Percentiles rank a stretch among this genome's conserved stretches.
These are phyloP conservation scores for Zoanthus sociatus DNA, from an alignment of 92 coral and sea anemone genomes.

Conservation along the genomic window DNA sequence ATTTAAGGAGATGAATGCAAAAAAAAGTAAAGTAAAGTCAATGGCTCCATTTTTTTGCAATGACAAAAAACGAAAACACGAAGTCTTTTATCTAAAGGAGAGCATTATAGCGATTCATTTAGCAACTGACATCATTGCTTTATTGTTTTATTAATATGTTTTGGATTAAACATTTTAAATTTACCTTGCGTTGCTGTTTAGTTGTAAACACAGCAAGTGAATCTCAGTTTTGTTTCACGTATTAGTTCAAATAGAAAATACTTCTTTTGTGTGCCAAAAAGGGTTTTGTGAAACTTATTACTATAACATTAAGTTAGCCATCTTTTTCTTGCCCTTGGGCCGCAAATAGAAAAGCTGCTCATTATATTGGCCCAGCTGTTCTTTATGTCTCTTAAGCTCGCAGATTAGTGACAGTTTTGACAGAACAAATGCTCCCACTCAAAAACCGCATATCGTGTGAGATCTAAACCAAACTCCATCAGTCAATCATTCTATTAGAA, in stretches of 20 bases:
- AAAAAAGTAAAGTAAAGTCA: too few species aligned
- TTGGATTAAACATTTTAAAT: neutral
- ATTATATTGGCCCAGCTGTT: neutral
- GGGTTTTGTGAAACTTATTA: neutral
- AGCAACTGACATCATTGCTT: too few species aligned
- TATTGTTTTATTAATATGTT: too few species aligned
- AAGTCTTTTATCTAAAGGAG: too few species aligned
- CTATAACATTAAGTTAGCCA: neutral
- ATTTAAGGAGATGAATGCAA: too few species aligned
- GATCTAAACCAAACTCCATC: too few species aligned
- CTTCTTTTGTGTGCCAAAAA: neutral
- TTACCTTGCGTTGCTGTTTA: neutral
- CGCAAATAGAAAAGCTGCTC: neutral
- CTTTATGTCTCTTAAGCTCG: neutral
- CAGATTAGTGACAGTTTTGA: conserved; percentile 1
- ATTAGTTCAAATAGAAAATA: neutral
- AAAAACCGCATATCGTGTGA: neutral
- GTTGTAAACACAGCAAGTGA: neutral
- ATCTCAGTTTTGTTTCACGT: neutral
- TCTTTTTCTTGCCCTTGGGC: neutral
- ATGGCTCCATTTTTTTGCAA: too few species aligned
- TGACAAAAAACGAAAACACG: too few species aligned
- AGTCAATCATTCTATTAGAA: too few species aligned
- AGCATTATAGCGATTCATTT: too few species aligned
- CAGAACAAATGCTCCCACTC: neutral